A percentile compares a stretch with the other conserved stretches of the same genome.
These are phyloP conservation scores for Syrmaticus mikado DNA, from an alignment of 2,113 vertebrate species.

Conservation along the genomic window DNA sequence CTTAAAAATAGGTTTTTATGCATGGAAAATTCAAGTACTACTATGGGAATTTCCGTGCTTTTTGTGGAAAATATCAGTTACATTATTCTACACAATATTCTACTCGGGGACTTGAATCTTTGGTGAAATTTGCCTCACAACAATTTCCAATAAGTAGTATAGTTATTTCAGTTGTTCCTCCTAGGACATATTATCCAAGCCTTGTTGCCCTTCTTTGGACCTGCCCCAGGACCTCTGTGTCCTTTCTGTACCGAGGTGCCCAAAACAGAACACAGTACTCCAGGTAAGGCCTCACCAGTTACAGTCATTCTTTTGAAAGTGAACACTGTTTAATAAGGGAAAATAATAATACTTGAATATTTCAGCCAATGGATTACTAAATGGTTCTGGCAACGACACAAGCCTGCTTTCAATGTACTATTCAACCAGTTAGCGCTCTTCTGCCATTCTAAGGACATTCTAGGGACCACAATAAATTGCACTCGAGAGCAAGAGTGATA, in stretches of 20 bases:
- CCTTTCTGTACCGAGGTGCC: too few relatives aligned
- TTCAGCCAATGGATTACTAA: not conserved
- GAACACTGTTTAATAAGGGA: not conserved
- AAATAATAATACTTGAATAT: not conserved
- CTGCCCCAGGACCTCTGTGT: too few relatives aligned
- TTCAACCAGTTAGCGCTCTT: not conserved
- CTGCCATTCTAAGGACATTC: not conserved
- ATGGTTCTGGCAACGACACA: not conserved
- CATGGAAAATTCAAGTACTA: not conserved
- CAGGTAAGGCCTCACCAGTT: too few relatives aligned
- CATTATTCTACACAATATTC: not conserved
- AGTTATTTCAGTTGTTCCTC: too few relatives aligned
- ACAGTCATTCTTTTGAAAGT: not conserved
- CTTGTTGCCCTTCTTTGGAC: too few relatives aligned
- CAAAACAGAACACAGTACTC: too few relatives aligned
- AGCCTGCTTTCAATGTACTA: not conserved
- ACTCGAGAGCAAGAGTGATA: not conserved
- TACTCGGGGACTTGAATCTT: not conserved
- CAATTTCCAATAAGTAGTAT: not conserved
- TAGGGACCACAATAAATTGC: not conserved
- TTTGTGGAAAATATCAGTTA: not conserved
- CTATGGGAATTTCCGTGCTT: not conserved
- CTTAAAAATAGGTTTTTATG: not conserved
- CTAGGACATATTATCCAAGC: too few relatives aligned
- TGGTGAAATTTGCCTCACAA: not conserved